Conservation (phyloP, 2,888 invertebrate genomes). For the Papilio protenor region DNA sequence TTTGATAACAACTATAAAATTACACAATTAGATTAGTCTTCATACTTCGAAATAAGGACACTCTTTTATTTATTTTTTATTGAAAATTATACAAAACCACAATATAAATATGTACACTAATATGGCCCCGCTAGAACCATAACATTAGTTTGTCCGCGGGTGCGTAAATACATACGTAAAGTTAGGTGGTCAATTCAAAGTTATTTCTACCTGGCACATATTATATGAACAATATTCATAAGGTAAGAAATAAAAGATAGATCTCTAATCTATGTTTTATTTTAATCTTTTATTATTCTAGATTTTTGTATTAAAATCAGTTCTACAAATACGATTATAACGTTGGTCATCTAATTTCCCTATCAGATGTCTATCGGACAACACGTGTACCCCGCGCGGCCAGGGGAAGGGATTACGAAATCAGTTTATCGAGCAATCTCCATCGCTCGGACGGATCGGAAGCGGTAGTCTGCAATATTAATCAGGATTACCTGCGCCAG, state of each 20-base stretch:
- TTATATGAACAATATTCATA: background rate
- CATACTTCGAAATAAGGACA: background rate
- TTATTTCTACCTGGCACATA: background rate
- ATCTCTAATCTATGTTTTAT: no score
- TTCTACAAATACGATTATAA: background rate
- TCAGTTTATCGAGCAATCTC: conserved; percentile 55
- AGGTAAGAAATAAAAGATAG: background rate
- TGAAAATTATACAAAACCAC: no score
- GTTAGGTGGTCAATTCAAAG: background rate
- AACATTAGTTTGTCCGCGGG: no score
- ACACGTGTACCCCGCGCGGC: conserved; percentile 19
- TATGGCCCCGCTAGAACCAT: no score
- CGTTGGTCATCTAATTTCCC: conserved; percentile 8
- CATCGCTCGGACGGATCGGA: conserved; percentile 50
- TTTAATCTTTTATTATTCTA: no score
- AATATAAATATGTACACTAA: no score
- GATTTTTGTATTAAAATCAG: background rate
- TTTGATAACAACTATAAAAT: background rate
- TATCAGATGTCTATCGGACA: background rate
- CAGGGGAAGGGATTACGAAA: conserved; percentile 55
- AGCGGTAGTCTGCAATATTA: conserved; percentile 56
- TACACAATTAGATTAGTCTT: background rate
- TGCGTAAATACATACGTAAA: background rate
- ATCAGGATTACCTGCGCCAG: conserved; percentile 48
- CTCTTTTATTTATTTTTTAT: no score